A percentile compares a stretch with the other conserved stretches of the same genome.
phyloP scores from a whole-genome alignment of 2,113 vertebrate species.

The Galeopterus variegatus region DNA sequence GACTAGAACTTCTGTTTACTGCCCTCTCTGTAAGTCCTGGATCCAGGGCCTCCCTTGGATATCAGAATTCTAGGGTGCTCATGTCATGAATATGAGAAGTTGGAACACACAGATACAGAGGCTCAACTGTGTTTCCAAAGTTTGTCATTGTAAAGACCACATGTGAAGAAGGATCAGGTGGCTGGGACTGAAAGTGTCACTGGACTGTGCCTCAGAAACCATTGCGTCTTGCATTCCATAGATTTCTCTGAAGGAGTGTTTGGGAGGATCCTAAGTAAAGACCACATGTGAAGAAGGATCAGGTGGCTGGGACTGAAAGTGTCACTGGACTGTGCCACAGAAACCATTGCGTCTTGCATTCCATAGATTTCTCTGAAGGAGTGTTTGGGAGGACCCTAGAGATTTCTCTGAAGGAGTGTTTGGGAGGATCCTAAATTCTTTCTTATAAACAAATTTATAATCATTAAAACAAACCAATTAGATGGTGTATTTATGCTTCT shows the following conservation, averaged over 20 bases:
- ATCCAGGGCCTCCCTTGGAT: too few relatives aligned
- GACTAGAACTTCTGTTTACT: background rate
- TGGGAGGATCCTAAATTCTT: background rate
- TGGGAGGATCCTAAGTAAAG: too few relatives aligned
- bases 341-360: background rate
- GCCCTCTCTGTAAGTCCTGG: background rate
- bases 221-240: background rate
- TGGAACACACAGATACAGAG: too few relatives aligned
- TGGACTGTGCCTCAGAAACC: background rate
- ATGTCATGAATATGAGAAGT: too few relatives aligned
- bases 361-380: too few relatives aligned
- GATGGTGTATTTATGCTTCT: background rate
- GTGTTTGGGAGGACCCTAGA: too few relatives aligned
- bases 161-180: background rate
- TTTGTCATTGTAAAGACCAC: background rate
- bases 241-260: too few relatives aligned
- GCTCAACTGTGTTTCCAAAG: background rate
- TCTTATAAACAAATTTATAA: background rate
- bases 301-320: background rate
- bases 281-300: accelerated
- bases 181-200: background rate
- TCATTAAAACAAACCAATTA: background rate
- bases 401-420: too few relatives aligned
- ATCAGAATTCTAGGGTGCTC: too few relatives aligned
- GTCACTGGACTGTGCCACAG: background rate